Conservation (phyloP, 2,797 vertebrate genomes). For the Monodelphis domestica region DNA sequence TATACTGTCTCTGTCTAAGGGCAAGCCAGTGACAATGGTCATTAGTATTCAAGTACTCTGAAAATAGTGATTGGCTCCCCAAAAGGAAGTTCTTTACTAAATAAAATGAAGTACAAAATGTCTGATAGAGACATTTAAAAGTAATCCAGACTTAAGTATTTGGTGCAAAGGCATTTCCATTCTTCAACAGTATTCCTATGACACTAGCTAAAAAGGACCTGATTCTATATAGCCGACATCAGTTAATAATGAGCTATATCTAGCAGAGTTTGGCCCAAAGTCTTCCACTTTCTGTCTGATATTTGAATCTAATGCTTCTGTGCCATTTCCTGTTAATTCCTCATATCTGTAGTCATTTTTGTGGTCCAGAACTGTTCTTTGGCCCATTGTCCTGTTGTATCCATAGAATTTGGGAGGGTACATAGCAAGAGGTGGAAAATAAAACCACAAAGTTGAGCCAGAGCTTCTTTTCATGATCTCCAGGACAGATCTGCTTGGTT, state of each 20-base stretch:
- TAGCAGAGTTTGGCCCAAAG: not conserved
- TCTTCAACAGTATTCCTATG: constrained; percentile 53
- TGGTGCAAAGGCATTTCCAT: constrained; percentile 23
- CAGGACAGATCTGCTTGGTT: constrained; percentile 60
- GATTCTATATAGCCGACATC: not conserved
- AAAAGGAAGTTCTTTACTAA: not conserved
- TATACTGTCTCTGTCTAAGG: not conserved
- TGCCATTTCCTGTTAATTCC: constrained; percentile 50
- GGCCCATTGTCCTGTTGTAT: not conserved
- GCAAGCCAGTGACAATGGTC: not conserved
- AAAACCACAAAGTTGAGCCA: constrained; percentile 53
- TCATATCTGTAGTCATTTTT: constrained; percentile 55
- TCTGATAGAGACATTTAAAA: not conserved
- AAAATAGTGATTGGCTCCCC: not conserved
- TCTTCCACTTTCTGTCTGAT: not conserved
- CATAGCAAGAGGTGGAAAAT: constrained; percentile 41
- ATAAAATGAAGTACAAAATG: constrained; percentile 4
- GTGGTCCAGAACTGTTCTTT: constrained; percentile 68
- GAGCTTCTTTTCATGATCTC: constrained; percentile 9
- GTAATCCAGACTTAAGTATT: constrained; percentile 40
- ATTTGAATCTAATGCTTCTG: constrained; percentile 7
- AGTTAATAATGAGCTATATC: not conserved
- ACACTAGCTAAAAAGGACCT: constrained; percentile 49
- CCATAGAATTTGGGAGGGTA: constrained; percentile 29
- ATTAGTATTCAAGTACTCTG: not conserved